phyloP scores from a whole-genome alignment of 2,113 vertebrate species.

The Perca fluviatilis region DNA sequence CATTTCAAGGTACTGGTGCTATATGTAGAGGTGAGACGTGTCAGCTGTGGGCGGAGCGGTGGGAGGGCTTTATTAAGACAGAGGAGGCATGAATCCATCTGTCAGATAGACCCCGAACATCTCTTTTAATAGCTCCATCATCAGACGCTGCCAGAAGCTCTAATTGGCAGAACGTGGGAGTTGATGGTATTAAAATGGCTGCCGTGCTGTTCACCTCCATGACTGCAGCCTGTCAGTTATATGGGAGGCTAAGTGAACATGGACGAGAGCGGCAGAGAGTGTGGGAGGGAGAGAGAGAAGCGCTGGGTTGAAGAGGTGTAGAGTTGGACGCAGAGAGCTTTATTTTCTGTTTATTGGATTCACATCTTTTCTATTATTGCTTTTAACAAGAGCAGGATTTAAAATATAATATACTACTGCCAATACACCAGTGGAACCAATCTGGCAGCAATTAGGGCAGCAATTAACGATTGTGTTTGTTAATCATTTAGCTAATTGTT shows the following conservation, averaged over 20 bases:
- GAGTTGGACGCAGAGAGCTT: constrained; percentile 46
- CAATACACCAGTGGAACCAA: constrained; percentile 43
- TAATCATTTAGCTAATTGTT: constrained; percentile 44
- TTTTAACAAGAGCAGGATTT: constrained; percentile 43
- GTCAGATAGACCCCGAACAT: constrained; percentile 66
- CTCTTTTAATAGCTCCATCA: constrained; percentile 79
- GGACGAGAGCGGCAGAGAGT: constrained; percentile 43
- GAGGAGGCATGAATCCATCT: constrained; percentile 72
- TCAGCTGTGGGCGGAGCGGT: constrained; percentile 70
- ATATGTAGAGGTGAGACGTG: constrained; percentile 65
- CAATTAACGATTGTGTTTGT: constrained; percentile 25
- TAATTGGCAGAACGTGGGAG: constrained; percentile 79
- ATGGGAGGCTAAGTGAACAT: constrained; percentile 58
- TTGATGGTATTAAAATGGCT: constrained; percentile 77
- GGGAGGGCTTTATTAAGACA: constrained; percentile 63
- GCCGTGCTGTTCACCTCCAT: constrained; percentile 72
- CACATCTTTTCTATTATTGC: constrained; percentile 27
- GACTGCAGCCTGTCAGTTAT: constrained; percentile 79
- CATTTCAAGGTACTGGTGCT: constrained; percentile 6
- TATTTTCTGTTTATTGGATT: constrained; percentile 47
- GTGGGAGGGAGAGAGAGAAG: constrained; percentile 52
- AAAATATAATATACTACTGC: constrained; percentile 1
- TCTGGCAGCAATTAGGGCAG: constrained; percentile 28
- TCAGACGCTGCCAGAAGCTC: constrained; percentile 74
- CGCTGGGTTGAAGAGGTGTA: constrained; percentile 51